These are phyloP conservation scores for Drosophila cardini DNA, from an alignment of 1,140 invertebrate genomes.

Conservation along the genomic window DNA sequence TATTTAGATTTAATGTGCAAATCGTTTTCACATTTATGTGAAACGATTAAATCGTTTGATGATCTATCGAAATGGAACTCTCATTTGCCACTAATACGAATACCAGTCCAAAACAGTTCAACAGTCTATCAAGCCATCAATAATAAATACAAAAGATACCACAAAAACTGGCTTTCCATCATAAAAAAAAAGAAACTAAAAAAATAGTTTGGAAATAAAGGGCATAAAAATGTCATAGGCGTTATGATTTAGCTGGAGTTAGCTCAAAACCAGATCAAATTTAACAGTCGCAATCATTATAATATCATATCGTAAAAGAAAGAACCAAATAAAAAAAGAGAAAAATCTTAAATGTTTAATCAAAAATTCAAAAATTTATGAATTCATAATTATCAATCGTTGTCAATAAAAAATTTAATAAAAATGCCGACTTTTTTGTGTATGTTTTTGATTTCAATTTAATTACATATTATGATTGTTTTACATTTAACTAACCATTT, in stretches of 20 bases:
- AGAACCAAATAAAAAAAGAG: too few species aligned
- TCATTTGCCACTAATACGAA: slow-evolving; percentile 12
- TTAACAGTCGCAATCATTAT: slow-evolving; percentile 21
- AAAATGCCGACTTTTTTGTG: slow-evolving; percentile 13
- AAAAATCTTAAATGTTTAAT: slow-evolving; percentile 5
- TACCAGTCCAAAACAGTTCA: background rate
- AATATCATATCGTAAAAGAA: slow-evolving; percentile 15
- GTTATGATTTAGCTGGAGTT: slow-evolving; percentile 22
- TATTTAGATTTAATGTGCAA: slow-evolving; percentile 53
- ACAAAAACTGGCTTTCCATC: slow-evolving; percentile 22
- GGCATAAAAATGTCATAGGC: slow-evolving; percentile 39
- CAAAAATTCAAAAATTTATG: slow-evolving; percentile 29
- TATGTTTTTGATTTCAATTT: slow-evolving; percentile 32
- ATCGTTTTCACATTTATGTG: slow-evolving; percentile 59
- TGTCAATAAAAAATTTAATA: background rate
- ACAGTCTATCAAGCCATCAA: background rate
- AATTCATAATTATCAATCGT: slow-evolving; percentile 10
- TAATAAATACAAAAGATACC: background rate
- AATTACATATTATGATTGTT: slow-evolving; percentile 3
- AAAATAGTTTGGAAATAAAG: background rate
- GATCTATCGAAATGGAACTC: slow-evolving; percentile 33
- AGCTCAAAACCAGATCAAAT: slow-evolving; percentile 33
- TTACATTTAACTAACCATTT: too few species aligned
- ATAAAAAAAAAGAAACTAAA: slow-evolving; percentile 12
- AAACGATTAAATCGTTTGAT: slow-evolving; percentile 46